A percentile compares a stretch with the other conserved stretches of the same genome.
Conservation (phyloP, 2,888 invertebrate species). For the Digitonthophagus gazella region DNA sequence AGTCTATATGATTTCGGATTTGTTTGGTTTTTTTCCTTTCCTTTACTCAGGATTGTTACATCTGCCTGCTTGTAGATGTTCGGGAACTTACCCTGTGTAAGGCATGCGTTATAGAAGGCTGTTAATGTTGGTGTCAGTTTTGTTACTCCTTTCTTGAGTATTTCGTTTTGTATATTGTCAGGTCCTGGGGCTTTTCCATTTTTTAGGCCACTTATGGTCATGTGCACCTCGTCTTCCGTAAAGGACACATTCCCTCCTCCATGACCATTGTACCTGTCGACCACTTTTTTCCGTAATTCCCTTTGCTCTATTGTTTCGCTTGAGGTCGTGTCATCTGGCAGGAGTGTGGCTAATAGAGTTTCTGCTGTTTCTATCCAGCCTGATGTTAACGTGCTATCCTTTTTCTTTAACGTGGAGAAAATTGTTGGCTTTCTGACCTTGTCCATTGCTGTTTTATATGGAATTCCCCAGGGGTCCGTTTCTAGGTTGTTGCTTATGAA, state of each 20-base stretch:
- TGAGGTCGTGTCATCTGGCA: constrained; percentile 27
- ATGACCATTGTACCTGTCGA: neutral
- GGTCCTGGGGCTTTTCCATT: no score
- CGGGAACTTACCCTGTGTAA: no score
- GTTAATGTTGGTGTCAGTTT: no score
- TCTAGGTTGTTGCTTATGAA: neutral
- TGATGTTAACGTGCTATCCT: constrained; percentile 11
- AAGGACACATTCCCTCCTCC: neutral
- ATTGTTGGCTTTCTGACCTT: constrained; percentile 17
- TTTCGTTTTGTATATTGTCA: no score
- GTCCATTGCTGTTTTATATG: constrained; percentile 5
- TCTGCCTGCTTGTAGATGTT: no score
- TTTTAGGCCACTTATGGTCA: constrained; percentile 2
- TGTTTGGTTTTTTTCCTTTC: no score
- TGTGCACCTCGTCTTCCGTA: neutral
- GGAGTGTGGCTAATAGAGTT: constrained; percentile 15
- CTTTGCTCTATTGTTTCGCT: no score
- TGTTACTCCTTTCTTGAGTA: no score
- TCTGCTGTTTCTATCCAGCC: constrained; percentile 24
- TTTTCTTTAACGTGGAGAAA: constrained; percentile 9
- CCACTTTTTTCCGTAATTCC: constrained; percentile 5
- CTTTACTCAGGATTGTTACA: no score
- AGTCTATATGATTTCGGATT: no score
- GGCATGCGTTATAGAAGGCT: no score
- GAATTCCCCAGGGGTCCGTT: constrained; percentile 16